Evolutionary conservation across 2,113 vertebrate genomes (phyloP), one percentile per base, ranked within the genome.

Genomic region (Clarias macrocephalus): DNA sequence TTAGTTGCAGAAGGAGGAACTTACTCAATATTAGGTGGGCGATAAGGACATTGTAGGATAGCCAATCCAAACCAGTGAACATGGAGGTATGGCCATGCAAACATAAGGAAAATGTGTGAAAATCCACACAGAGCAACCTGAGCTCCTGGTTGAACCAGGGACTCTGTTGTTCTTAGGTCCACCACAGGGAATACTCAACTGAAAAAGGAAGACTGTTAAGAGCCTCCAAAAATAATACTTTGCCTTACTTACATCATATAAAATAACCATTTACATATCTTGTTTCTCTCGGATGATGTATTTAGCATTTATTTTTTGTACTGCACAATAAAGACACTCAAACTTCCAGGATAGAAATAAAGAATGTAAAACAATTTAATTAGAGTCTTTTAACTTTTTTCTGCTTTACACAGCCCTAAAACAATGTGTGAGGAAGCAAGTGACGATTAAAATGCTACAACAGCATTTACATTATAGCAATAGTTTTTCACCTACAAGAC

Each of bases 401-500:
- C 25, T 62, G 72, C 52, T 30, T 80, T 80, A 68, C 33, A 80
- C 25, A 80, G 33, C 33, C 25, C 10, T 86, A 81, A 82, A 82
- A n/a, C 66, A 73, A 70, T 13, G 8, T 59, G 11, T 57, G 28
- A 48, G n/a, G 48, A 63, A 54, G n/a, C n/a, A 82, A 5, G 25
- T 52, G n/a, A 77, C 28, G 33, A 54, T 65, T 77, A 54, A 66
- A 62, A 57, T 19, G 23, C 52, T 56, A 8, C 70, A 81, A 8
- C 16, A 59, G 54, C 3, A 60, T 60, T 70, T 66, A 56, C 1
- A 57, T 10, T 57, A 57, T 56, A 18, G 65, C 4, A 59, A 37
- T 21, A 11, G 21, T 73, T 21, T 21, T 4, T 12, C 48, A 80
- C 62, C 18, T 23, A 33, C 28, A 62, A 70, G 54, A 77, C 4